Conservation (phyloP, 2,888 invertebrate genomes). For the Encarsia formosa region DNA sequence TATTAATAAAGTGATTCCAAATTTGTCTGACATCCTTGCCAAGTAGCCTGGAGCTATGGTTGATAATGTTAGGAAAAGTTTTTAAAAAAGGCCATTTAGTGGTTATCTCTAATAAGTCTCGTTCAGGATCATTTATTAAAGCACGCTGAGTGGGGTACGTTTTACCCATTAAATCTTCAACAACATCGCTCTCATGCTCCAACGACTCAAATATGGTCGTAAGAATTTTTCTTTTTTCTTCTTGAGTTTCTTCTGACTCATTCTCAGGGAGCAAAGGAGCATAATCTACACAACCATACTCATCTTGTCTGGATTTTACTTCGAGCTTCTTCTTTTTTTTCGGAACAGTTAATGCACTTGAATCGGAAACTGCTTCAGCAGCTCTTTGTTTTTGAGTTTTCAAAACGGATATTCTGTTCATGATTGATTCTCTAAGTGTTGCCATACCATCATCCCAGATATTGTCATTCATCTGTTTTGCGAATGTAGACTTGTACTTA, state of each 20-base stretch:
- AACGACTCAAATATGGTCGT: neutral
- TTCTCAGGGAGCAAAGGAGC: neutral
- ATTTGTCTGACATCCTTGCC: neutral
- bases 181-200: neutral
- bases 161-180: neutral
- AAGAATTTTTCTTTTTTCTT: neutral
- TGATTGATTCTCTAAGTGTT: too few relatives aligned
- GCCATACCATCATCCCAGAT: too few relatives aligned
- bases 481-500: too few relatives aligned
- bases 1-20: neutral
- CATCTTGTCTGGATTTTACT: neutral
- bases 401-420: too few relatives aligned
- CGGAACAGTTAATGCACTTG: too few relatives aligned
- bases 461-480: too few relatives aligned
- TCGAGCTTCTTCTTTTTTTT: too few relatives aligned
- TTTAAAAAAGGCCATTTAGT: neutral
- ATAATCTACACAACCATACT: neutral
- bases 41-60: neutral
- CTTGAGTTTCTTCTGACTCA: neutral
- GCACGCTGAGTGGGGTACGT: neutral
- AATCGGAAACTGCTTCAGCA: too few relatives aligned
- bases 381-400: too few relatives aligned
- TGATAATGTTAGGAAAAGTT: neutral
- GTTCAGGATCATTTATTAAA: neutral
- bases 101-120: neutral